Evolutionary conservation across 1,140 invertebrate species (phyloP), one percentile per base, ranked within the genome.

Genomic region (Panagrolaimus sp.): DNA sequence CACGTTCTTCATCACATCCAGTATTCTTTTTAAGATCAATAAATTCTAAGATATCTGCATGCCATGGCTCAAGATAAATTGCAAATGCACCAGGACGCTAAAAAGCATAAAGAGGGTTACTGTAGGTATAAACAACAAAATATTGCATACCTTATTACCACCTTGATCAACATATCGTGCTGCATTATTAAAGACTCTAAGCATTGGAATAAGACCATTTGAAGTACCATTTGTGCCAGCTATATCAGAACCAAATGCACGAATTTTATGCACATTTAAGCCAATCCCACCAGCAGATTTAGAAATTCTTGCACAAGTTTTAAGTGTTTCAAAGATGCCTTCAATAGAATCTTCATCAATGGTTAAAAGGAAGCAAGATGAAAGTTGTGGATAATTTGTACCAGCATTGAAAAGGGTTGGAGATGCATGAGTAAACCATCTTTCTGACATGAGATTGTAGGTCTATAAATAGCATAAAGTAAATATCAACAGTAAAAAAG

Each of bases 281-380:
- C 95, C 95, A 83, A 98, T 95, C n/a, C 95, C 95, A 64, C 95
- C 95, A 47, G 93, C 94, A 65, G 89, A 91, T 85, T 98, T 98
- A 0, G 92, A 96, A 48, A 98, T 94, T 11, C 95, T 84, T 1
- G 94, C 93, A 86, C 92, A 96, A 80, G 92, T 90, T 73, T 92
- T 93, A 23, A 97, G 84, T 0, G 91, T 93, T 72, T 92, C 90
- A 84, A 91, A 97, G 72, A 98, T 97, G 9, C 95, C 95, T 79
- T 97, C 92, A 80, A 98, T 96, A 73, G 92, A 95, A 83, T 98
- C 95, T n/a, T 92, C 90, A 63, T 87, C 88, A 91, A 98, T 96
- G 0, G 93, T 92, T 46, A 98, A 81, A 2, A 97, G 85, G 76
- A 97, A 98, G 84, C 94, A 98, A 87, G 87, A 92, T 0, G 92